phyloP scores from a whole-genome alignment of 2,113 vertebrate genomes.

The Oryzias woworae region DNA sequence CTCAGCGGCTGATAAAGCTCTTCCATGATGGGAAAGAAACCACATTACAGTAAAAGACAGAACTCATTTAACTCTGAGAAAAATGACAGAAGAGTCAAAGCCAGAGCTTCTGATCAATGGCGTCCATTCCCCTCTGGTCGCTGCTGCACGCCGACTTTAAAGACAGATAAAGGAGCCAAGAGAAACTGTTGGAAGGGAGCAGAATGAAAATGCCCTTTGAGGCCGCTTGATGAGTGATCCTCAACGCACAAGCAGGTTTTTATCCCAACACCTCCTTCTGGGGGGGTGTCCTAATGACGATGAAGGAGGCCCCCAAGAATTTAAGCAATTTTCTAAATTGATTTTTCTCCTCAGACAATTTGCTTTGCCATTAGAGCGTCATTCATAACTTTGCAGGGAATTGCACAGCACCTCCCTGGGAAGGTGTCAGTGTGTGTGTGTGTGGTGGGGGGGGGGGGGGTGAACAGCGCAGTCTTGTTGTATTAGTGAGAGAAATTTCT shows the following conservation, averaged over 20 bases:
- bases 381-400: conserved; percentile 66
- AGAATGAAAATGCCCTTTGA: conserved; percentile 52
- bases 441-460: too few relatives aligned
- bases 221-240: conserved; percentile 25
- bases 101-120: conserved; percentile 23
- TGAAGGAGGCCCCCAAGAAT: conserved; percentile 70
- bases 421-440: conserved; percentile 1
- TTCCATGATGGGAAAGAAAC: background rate
- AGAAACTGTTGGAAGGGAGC: conserved; percentile 27
- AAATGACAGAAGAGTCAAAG: background rate
- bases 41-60: background rate
- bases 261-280: conserved; percentile 41
- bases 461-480: too few relatives aligned
- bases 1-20: conserved; percentile 1
- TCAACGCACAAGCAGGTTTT: conserved; percentile 48
- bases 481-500: too few relatives aligned
- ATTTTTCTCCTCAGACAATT: conserved; percentile 75
- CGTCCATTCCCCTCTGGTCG: conserved; percentile 1
- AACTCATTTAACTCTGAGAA: conserved; percentile 7
- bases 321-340: conserved; percentile 77
- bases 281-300: conserved; percentile 70
- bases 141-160: conserved; percentile 20
- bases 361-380: conserved; percentile 58
- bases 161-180: conserved; percentile 15
- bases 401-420: conserved; percentile 37